Percentiles rank a stretch among this genome's conserved stretches.
Conservation (phyloP, 2,888 invertebrate species). For the Enchytraeus crypticus region DNA sequence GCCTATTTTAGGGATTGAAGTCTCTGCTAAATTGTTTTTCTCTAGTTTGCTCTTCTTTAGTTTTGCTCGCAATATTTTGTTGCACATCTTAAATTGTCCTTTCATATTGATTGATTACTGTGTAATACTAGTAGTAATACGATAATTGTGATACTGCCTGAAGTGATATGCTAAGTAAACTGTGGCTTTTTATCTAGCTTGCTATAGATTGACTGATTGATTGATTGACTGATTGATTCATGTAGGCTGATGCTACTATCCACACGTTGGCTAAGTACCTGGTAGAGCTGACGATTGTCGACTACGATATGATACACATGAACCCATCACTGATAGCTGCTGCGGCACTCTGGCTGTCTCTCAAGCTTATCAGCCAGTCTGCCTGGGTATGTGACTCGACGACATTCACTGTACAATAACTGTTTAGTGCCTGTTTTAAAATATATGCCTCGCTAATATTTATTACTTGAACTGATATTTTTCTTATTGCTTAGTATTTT, state of each 20-base stretch:
- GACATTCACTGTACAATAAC: neutral
- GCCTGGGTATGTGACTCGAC: constrained; percentile 47
- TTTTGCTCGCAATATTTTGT: no score
- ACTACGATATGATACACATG: constrained; percentile 66
- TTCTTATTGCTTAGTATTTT: neutral
- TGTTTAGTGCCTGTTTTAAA: neutral
- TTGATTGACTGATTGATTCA: neutral
- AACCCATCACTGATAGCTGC: constrained; percentile 76
- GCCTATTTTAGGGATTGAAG: no score
- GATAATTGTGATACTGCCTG: no score
- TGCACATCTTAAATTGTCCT: no score
- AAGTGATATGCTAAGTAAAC: no score
- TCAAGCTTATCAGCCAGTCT: constrained; percentile 46
- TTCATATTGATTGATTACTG: no score
- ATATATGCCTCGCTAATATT: neutral
- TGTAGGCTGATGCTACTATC: constrained; percentile 59
- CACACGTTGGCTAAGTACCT: constrained; percentile 83
- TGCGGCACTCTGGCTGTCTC: constrained; percentile 67
- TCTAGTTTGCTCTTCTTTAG: no score
- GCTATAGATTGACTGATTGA: neutral
- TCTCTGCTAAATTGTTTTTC: no score
- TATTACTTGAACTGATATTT: neutral
- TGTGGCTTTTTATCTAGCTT: no score
- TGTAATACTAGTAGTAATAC: no score
- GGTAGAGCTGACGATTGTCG: constrained; percentile 71